A percentile compares a stretch with the other conserved stretches of the same genome.
These are phyloP conservation scores for Acanthacorydalis orientalis DNA, from an alignment of 2,888 invertebrate species.

Conservation along the genomic window DNA sequence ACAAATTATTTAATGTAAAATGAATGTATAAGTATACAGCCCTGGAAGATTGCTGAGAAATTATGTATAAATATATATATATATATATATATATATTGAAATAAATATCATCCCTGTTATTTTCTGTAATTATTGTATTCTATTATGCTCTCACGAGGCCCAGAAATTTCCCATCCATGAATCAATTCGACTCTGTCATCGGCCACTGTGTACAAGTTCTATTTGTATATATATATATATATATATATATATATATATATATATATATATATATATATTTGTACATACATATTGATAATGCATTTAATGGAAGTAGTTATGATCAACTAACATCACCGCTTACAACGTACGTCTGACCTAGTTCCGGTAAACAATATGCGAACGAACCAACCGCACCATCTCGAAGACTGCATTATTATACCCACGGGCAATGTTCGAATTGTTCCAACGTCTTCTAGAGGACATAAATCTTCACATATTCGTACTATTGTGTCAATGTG, in stretches of 20 bases:
- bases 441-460: conserved; percentile 15
- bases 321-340: background rate
- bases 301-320: background rate
- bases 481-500: conserved; percentile 11
- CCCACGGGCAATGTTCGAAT: conserved; percentile 16
- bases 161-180: too few relatives aligned
- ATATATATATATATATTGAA: too few relatives aligned
- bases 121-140: too few relatives aligned
- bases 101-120: too few relatives aligned
- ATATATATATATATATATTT: conserved; percentile 3
- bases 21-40: too few relatives aligned
- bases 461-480: conserved; percentile 16
- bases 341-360: conserved; percentile 10
- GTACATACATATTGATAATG: background rate
- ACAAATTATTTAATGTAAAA: too few relatives aligned
- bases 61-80: too few relatives aligned
- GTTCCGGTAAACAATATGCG: conserved; percentile 15
- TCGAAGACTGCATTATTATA: conserved; percentile 15
- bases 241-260: conserved; percentile 3
- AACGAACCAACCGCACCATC: conserved; percentile 8
- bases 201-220: too few relatives aligned
- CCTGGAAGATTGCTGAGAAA: too few relatives aligned
- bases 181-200: too few relatives aligned
- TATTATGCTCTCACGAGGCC: too few relatives aligned
- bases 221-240: too few relatives aligned